Percentiles rank a stretch among this genome's conserved stretches.
Evolutionary conservation across 2,888 invertebrate genomes (phyloP).

Genomic region (Leptodirus hochenwartii): DNA sequence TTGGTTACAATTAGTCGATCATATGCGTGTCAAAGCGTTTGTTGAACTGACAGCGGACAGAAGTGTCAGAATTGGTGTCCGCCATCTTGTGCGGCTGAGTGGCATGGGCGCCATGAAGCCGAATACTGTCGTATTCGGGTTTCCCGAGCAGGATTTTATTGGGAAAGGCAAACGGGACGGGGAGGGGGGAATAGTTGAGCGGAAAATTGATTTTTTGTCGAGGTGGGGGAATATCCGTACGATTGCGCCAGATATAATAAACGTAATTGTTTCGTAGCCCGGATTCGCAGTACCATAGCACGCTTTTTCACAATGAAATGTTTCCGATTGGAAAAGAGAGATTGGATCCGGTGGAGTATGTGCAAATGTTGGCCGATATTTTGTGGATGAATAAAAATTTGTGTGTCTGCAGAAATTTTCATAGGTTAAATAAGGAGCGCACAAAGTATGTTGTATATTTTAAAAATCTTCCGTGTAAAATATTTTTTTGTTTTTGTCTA

Average conservation of each 20-base stretch:
- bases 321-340: slow-evolving; percentile 33
- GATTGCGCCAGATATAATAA: not conserved
- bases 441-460: too few relatives aligned
- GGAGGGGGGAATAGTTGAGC: too few relatives aligned
- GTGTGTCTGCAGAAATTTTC: slow-evolving; percentile 83
- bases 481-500: too few relatives aligned
- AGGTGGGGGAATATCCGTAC: too few relatives aligned
- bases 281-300: slow-evolving; percentile 40
- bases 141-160: too few relatives aligned
- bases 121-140: slow-evolving; percentile 90
- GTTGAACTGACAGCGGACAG: slow-evolving; percentile 81
- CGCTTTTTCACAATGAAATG: slow-evolving; percentile 33
- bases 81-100: slow-evolving; percentile 76
- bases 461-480: too few relatives aligned
- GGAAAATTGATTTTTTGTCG: too few relatives aligned
- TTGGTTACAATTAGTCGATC: slow-evolving; percentile 90
- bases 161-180: too few relatives aligned
- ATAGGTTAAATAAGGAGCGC: slow-evolving; percentile 58
- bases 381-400: slow-evolving; percentile 88
- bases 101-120: slow-evolving; percentile 99
- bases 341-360: slow-evolving; percentile 41
- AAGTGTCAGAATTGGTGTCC: slow-evolving; percentile 75
- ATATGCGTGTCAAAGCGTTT: slow-evolving; percentile 91
- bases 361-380: slow-evolving; percentile 72
- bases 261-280: slow-evolving; percentile 25